Evolutionary conservation across 2,797 vertebrate genomes (phyloP), one percentile per base, ranked within the genome.

Genomic region (Ciconia nigra): DNA sequence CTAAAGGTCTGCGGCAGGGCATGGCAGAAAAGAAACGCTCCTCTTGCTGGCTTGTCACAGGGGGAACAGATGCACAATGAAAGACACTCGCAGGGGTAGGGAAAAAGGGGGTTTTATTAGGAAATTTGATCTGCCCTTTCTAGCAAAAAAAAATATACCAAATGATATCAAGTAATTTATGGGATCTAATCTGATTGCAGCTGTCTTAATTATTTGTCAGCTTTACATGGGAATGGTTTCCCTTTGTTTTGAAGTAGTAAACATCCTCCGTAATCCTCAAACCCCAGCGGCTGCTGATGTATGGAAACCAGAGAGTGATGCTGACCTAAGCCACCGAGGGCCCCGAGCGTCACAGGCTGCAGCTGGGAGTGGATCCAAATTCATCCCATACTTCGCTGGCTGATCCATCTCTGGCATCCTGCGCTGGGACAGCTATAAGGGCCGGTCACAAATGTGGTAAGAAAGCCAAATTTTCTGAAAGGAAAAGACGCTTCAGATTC

Each of bases 221-320:
- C 47, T 61, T 67, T 28, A 7, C 39, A 15, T 11, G 65, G 85
- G 35, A 49, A 90, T 20, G 55, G 33, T 70, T 92, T 82, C 59
- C 46, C 73, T 92, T 95, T 95, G 84, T 92, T 86, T 33, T 26
- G 77, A 78, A 90, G 80, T 12, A 49, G 76, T 69, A 84, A 93
- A 86, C 57, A 28, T 77, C 52, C 58, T 55, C 65, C 0, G 2
- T 65, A 77, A 83, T 46, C 67, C 74, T 47, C 31, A 4, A 12
- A 5, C 19, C 69, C 49, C 33, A 2, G 29, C 0, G 13, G 77
- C 57, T 76, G 71, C 65, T 85, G 71, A 41, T 66, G 62, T 57
- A 16, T 28, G 39, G 77, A 81, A 90, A 87, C 66, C 70, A 69
- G 78, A 80, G 81, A 37, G 47, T 2, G 4, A 19, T 3, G 5